A percentile compares a stretch with the other conserved stretches of the same genome.
These are phyloP conservation scores for Leucozona laternaria DNA, from an alignment of 2,888 invertebrate genomes.

Conservation along the genomic window DNA sequence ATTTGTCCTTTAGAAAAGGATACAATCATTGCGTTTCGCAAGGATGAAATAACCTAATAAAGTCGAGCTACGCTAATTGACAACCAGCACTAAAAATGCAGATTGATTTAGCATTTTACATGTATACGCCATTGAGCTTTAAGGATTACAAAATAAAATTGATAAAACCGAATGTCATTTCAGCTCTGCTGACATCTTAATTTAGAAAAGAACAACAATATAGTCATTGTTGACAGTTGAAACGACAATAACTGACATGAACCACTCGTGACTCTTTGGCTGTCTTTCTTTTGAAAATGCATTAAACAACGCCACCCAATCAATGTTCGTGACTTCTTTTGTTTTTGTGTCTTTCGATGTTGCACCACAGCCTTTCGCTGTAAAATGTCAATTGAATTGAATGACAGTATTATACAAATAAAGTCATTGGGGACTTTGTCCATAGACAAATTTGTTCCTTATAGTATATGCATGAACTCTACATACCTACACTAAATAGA, in stretches of 20 bases:
- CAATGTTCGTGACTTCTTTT: constrained; percentile 22
- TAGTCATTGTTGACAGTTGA: not conserved
- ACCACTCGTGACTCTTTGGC: not conserved
- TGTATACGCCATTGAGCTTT: not conserved
- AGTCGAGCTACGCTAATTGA: not conserved
- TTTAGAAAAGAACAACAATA: constrained; percentile 34
- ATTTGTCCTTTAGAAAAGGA: not conserved
- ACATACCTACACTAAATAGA: not conserved
- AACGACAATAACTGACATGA: constrained; percentile 12
- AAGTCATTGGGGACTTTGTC: constrained; percentile 43
- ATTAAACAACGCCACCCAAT: constrained; percentile 19
- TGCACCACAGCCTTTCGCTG: constrained; percentile 27
- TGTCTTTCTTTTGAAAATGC: not conserved
- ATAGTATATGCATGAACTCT: not conserved
- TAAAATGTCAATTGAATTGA: constrained; percentile 64
- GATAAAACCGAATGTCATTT: not conserved
- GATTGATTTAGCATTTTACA: constrained; percentile 25
- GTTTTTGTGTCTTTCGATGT: constrained; percentile 6
- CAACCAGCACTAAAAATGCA: constrained; percentile 25
- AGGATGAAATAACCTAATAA: not conserved
- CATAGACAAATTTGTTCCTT: constrained; percentile 26
- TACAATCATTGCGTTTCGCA: not conserved
- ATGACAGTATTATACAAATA: constrained; percentile 45
- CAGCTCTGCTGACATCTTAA: constrained; percentile 12
- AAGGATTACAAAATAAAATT: not conserved